phyloP scores from a whole-genome alignment of 37 sponge, comb jelly and placozoan species.

The Ianthella basta region DNA sequence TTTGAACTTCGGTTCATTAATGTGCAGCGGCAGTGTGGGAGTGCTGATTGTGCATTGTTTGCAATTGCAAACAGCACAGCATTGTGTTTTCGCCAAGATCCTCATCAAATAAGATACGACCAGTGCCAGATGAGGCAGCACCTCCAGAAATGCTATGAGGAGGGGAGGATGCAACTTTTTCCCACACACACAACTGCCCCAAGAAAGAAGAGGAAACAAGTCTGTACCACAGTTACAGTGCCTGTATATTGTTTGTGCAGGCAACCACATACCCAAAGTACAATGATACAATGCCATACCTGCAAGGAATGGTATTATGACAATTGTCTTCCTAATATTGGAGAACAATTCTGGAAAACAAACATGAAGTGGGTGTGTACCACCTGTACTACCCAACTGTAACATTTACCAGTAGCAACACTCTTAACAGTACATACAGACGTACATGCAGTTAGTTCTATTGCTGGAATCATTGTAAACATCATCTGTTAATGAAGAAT shows the following conservation, averaged over 20 bases:
- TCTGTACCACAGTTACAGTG: slow-evolving; percentile 4
- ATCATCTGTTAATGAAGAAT: too few relatives aligned
- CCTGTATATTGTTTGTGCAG: slow-evolving; percentile 13
- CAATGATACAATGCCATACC: not conserved
- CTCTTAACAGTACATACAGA: too few relatives aligned
- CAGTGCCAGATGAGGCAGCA: slow-evolving; percentile 23
- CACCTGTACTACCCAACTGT: not conserved
- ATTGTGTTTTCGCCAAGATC: slow-evolving; percentile 16
- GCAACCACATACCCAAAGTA: slow-evolving; percentile 1
- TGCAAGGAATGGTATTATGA: slow-evolving; percentile 25
- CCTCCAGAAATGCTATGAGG: slow-evolving; percentile 10
- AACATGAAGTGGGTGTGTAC: not conserved
- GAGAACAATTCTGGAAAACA: slow-evolving; percentile 12
- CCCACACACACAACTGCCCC: not conserved
- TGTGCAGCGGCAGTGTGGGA: slow-evolving; percentile 27
- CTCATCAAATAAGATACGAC: not conserved
- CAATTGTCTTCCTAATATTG: slow-evolving; percentile 9
- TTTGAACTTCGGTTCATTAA: slow-evolving; percentile 2
- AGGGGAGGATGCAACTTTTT: slow-evolving; percentile 9
- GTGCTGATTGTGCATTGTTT: slow-evolving; percentile 29
- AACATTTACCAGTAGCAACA: too few relatives aligned
- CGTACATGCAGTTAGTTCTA: too few relatives aligned
- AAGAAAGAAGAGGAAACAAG: slow-evolving; percentile 16
- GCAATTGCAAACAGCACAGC: slow-evolving; percentile 6
- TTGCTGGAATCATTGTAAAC: too few relatives aligned